A percentile compares a stretch with the other conserved stretches of the same genome.
Evolutionary conservation across 2,797 vertebrate species (phyloP).

Genomic region (Lophotriccus pileatus): DNA sequence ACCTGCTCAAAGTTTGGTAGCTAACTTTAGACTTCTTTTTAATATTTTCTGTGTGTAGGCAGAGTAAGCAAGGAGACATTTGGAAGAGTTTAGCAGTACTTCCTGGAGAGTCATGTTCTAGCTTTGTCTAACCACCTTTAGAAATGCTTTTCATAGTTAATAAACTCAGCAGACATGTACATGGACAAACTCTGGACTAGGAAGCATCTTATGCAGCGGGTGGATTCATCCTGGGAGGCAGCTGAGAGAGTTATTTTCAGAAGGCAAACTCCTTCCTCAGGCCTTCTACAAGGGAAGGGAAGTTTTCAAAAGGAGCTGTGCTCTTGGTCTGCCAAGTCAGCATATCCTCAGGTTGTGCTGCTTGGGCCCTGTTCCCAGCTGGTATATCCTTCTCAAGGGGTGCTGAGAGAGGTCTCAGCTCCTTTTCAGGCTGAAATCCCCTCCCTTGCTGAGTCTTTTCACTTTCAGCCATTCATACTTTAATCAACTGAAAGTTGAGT

Average conservation of each 20-base stretch:
- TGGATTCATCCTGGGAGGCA: neutral
- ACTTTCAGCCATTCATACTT: neutral
- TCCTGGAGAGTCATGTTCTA: neutral
- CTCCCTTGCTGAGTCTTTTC: neutral
- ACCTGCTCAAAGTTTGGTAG: neutral
- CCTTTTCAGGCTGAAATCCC: neutral
- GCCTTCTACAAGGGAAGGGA: neutral
- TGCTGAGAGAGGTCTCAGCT: neutral
- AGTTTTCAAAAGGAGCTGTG: neutral
- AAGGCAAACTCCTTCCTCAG: neutral
- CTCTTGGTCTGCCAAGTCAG: neutral
- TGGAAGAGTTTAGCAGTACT: neutral
- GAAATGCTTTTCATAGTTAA: neutral
- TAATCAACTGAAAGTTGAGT: neutral
- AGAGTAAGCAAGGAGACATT: neutral
- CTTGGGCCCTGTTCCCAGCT: neutral
- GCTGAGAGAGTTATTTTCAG: neutral
- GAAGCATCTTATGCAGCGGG: fast-evolving
- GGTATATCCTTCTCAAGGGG: neutral
- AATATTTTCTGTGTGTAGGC: neutral
- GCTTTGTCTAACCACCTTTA: neutral
- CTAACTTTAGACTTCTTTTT: neutral
- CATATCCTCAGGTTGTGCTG: neutral
- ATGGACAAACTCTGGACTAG: neutral
- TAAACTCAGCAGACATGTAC: neutral